Base-by-base conservation (phyloP, 1,140 invertebrate genomes). In the Triops cancriformis region DNA sequence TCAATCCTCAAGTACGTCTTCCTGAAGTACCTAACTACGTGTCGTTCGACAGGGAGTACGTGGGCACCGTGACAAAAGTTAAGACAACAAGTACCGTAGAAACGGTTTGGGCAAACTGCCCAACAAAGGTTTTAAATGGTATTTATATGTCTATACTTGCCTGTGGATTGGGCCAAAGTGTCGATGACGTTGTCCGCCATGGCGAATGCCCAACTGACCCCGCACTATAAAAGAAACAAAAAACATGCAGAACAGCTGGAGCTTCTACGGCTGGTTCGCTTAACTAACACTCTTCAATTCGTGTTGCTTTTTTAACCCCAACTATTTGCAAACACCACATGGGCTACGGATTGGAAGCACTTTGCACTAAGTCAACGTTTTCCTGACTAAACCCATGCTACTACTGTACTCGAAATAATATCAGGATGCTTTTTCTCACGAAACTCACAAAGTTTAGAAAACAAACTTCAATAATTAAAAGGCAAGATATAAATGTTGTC, bases 131-230 rank as follows among this genome's bases (percentile, higher is more conserved):
- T 64, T 6, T 1, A 64, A 64, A 37, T 37, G 31, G 31, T 37
- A 37, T 37, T 37, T 64, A 64, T 64, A 23, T 23, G 23, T 64
- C 10, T 64, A 64, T 64, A 64, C 51, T 64, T 64, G 51, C 51
- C 51, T 64, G 51, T 64, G 2, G 51, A 64, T 64, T 64, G 10
- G 51, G 51, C 51, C 51, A 64, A 64, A 64, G 51, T 64, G 51
- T 64, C 51, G 51, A 14, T 64, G 51, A 64, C 51, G 51, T 64
- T 64, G 51, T 64, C 51, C 51, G 51, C 51, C 51, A 64, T 64
- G 51, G 51, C 51, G 51, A 64, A n/a, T 64, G 10, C 51, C 51
- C 51, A 64, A 64, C 51, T 64, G 51, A 64, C 51, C 7, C 51
- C 51, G 1, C 51, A 64, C 51, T 64, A 64, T 64, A 64, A 23